These are phyloP conservation scores for Macaca nemestrina DNA, from an alignment of 2,113 vertebrate genomes.

Conservation along the genomic window DNA sequence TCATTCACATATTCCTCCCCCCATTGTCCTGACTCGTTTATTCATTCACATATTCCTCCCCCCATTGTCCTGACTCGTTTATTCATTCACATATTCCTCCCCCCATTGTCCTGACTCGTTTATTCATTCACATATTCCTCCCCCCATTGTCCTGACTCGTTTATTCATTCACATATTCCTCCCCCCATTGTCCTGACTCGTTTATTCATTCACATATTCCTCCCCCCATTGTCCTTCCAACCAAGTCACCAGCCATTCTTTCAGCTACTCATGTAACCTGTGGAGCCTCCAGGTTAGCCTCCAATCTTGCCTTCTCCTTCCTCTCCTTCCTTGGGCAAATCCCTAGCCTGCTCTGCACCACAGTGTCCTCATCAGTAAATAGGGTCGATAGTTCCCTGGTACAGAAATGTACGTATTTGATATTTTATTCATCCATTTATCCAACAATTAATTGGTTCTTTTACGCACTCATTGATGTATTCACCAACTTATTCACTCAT, in stretches of 20 bases:
- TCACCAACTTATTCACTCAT: background rate
- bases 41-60: background rate
- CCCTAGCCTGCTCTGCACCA: accelerated
- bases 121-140: background rate
- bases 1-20: background rate
- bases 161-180: background rate
- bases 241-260: background rate
- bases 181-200: background rate
- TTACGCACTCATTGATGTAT: background rate
- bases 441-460: background rate
- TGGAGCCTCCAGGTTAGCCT: background rate
- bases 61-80: too few relatives aligned
- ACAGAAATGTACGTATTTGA: background rate
- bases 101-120: background rate
- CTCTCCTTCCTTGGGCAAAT: background rate
- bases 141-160: too few relatives aligned
- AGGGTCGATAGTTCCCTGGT: background rate
- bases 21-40: background rate
- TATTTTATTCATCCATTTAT: background rate
- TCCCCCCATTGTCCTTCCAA: background rate
- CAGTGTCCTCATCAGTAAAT: background rate
- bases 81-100: too few relatives aligned
- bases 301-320: background rate
- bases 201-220: background rate
- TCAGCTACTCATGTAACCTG: background rate